Conservation (phyloP, 2,113 vertebrate species). For the Potamarius usumacintae region DNA sequence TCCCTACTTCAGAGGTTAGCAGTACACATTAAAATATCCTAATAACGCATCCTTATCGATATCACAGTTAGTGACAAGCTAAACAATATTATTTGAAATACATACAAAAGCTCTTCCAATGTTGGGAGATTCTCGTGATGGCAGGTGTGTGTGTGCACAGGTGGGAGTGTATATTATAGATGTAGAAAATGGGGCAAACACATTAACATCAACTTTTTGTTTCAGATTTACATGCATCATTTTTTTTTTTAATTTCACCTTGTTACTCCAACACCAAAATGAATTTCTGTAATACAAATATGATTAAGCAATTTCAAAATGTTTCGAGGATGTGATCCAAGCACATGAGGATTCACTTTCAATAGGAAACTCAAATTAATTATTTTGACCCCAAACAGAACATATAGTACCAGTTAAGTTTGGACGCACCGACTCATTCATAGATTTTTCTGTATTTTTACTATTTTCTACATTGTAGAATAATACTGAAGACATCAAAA, state of each 20-base stretch:
- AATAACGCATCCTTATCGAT: neutral
- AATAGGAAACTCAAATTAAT: neutral
- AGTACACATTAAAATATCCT: neutral
- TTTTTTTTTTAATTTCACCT: neutral
- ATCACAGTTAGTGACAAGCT: neutral
- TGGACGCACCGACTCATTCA: no score
- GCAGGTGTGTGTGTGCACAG: conserved; percentile 16
- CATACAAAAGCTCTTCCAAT: neutral
- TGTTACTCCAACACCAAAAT: neutral
- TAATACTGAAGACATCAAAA: no score
- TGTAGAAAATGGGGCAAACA: neutral
- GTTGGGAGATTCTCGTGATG: neutral
- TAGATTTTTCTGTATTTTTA: no score
- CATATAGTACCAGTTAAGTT: no score
- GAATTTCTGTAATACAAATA: neutral
- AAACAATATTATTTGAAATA: conserved; percentile 1
- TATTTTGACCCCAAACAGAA: conserved; percentile 7
- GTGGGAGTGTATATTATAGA: conserved; percentile 4
- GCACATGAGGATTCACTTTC: neutral
- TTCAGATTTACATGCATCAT: neutral
- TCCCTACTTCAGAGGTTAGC: neutral
- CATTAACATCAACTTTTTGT: neutral
- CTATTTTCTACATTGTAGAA: no score
- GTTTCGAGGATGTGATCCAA: neutral
- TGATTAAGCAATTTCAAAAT: neutral